Evolutionary conservation across 1,140 invertebrate genomes (phyloP), one percentile per base, ranked within the genome.

Genomic region (Helicoverpa armigera): DNA sequence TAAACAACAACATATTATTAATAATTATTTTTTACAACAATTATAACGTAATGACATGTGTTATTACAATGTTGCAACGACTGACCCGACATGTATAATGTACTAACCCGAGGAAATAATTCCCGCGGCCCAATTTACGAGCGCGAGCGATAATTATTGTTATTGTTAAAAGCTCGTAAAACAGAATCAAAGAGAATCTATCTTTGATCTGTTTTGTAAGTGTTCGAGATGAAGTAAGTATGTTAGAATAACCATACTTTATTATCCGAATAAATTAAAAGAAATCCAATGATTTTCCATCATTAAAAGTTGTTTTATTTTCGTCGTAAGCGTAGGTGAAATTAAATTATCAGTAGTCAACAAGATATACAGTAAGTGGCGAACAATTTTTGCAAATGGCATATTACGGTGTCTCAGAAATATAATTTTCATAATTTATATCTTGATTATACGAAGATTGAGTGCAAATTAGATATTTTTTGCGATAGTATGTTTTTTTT

Each of bases 11-110:
- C 13, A 75, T 80, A 69, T 56, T 29, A 18, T 78, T 78, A 60
- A 43, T 31, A 31, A 72, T 54, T 60, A 35, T 13, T 79, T 65
- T 79, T 82, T 75, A 69, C 60, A 79, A 79, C 51, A 60, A 78
- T 78, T 79, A 82, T 79, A 79, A 75, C 54, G 14, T 82, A 82
- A 79, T 79, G 72, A 75, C 81, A 82, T 43, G 56, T 73, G 69
- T 74, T 78, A 82, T 73, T 72, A 82, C 56, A 63, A 73, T 82
- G 76, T 82, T 82, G 77, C 77, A 79, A 79, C 16, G 75, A 51
- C 74, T 75, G 65, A 79, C 60, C 61, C 69, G 54, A 75, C 53
- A 50, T 69, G 35, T 56, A 58, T 73, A 65, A 82, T 77, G 67
- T 72, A 72, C 18, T 43, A 61, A 63, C 69, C 23, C 51, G 65